Evolutionary conservation across 2,113 vertebrate species (phyloP), one percentile per base, ranked within the genome.

Genomic region (Cololabis saira): DNA sequence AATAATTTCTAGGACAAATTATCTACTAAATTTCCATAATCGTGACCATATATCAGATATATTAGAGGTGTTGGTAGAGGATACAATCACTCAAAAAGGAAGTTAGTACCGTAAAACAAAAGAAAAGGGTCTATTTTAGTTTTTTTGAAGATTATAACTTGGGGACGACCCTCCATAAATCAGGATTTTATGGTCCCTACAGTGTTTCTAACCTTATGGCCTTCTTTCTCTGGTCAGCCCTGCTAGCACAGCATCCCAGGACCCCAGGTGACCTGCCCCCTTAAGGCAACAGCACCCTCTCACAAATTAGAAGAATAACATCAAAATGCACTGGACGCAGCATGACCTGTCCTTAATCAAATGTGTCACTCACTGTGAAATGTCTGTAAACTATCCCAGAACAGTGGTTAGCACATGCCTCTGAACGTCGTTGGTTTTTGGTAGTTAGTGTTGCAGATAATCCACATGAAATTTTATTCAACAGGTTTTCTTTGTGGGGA

Each of bases 111-210:
- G 24, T 40, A 17, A 49, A 19, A 40, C 24, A 71, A 53, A 45
- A n/a, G 51, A 67, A 75, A 52, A 61, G 4, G 57, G 61, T 62
- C 33, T 62, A 67, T 81, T 81, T 63, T 75, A 66, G 49, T 49
- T 37, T 63, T 59, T 66, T 80, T 67, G 37, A 50, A 71, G 47
- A 70, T 67, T 70, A 58, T 33, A 57, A 57, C 51, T 84, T 76
- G 52, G 17, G 67, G 54, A 74, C 6, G 10, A 45, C 55, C 53
- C 57, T 56, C 71, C 76, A 82, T 90, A 90, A 91, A 88, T 87
- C 75, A 79, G 51, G 30, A 3, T 51, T 89, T 89, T 88, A 86
- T 45, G 30, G 75, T 80, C 33, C 60, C 66, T 61, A 67, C 64
- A 51, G 74, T 76, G 58, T 72, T 69, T 40, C 59, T 74, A 73